Base-by-base conservation (phyloP, 2,888 invertebrate species). In the Teleogryllus oceanicus region DNA sequence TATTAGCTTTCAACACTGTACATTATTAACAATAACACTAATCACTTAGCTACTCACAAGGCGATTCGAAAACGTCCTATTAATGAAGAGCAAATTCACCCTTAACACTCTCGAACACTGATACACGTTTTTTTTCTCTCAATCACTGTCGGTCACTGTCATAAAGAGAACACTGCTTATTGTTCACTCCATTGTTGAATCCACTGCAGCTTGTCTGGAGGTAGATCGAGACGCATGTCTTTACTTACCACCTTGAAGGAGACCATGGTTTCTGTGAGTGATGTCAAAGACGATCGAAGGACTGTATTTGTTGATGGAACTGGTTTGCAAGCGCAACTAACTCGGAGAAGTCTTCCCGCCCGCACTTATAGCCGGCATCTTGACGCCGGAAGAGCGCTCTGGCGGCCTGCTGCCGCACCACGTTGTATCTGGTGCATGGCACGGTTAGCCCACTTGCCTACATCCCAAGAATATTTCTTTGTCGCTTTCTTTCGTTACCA, bases 361-460 rank as follows among this genome's bases (percentile, higher is more conserved):
- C n/a, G 16, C 13, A 62, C 62, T 62, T 62, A 62, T 62, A 62
- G 62, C 62, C 62, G 62, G 62, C 62, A 62, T 62, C 62, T 62
- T 62, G 75, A 16, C 75, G 75, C 16, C 8, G 75, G 8, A 5
- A 75, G n/a, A 75, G 75, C 75, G 37, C 75, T 75, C 75, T 75
- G 75, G 75, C 20, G 75, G 75, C 75, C n/a, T 13, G 75, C 21
- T 13, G n/a, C 75, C 3, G n/a, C 13, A 24, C 21, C 21, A 20
- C 75, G 21, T n/a, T 24, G 75, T 62, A 62, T 62, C 62, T 62
- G 62, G 62, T 62, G 62, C 62, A 62, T 62, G 62, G 62, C 62
- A 62, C 62, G 62, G 62, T 62, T 62, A 62, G 62, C 62, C 62
- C 62, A 62, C 62, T 62, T 62, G 62, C 62, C 62, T 62, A 62